Evolutionary conservation across 1,140 invertebrate genomes (phyloP), one percentile per base, ranked within the genome.

Genomic region (Apis dorsata): DNA sequence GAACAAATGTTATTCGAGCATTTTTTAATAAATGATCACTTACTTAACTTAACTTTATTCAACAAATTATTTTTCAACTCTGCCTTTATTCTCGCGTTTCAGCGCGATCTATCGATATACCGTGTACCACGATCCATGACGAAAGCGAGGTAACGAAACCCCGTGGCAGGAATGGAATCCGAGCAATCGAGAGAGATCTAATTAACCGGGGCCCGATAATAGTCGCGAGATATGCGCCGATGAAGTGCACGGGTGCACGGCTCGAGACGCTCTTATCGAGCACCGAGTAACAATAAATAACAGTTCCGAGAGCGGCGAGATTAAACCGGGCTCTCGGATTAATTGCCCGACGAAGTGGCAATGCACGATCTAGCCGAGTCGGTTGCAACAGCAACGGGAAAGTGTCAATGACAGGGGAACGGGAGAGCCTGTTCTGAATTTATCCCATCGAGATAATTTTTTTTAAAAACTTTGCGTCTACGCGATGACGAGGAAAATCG

Each of bases 201-300:
- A 79, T 79, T 79, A 79, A 79, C 57, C 57, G 34, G 34, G 17
- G 59, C 44, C 34, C 49, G 77, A 62, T 79, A 79, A 79, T 79
- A 62, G 66, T 71, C 55, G 55, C 66, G 68, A 70, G 68, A 72
- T 71, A 78, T 34, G 49, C 44, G 78, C 59, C 44, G 68, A 72
- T 72, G 78, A 72, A 62, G 57, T 57, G 63, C 60, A 80, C 71
- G 60, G 17, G 28, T 68, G 72, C 79, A 55, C 51, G 53, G 60
- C 24, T 74, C 51, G 28, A 63, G 69, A 60, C 63, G 62, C 53
- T 44, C 72, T 66, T 63, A 74, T 74, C 79, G 59, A 34, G 51
- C 70, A 81, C 34, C 62, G 53, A 65, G 79, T 57, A 65, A 75
- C 63, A 66, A 81, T 81, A 81, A 81, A 81, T 81, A 81, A 81